phyloP scores from a whole-genome alignment of 2,113 vertebrate genomes.

The Callaeas wilsoni region DNA sequence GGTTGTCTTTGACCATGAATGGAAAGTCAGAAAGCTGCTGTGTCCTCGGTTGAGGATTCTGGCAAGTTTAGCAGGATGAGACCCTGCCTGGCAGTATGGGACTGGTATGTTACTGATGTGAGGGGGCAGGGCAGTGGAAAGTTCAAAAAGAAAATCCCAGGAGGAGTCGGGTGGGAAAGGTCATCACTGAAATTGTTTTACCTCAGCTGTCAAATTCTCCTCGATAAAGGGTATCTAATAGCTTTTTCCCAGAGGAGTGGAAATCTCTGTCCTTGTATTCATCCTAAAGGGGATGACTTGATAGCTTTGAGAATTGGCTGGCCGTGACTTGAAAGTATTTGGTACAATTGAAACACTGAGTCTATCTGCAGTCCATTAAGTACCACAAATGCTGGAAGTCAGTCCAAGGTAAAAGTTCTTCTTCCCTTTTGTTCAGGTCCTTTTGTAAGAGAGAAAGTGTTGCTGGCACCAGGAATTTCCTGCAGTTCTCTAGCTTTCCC shows the following conservation, averaged over 20 bases:
- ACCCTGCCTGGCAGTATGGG: neutral
- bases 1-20: accelerated
- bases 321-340: neutral
- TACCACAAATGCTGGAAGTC: neutral
- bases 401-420: neutral
- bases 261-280: neutral
- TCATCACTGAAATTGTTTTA: neutral
- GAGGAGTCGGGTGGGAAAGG: neutral
- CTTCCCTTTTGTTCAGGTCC: neutral
- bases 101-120: neutral
- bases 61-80: neutral
- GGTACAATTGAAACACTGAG: neutral
- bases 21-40: neutral
- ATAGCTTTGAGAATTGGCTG: neutral
- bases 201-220: neutral
- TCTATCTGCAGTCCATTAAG: neutral
- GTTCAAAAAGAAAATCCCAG: neutral
- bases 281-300: neutral
- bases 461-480: neutral
- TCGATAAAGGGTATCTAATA: neutral
- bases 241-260: neutral
- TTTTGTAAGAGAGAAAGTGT: neutral
- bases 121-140: neutral
- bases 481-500: neutral
- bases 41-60: neutral